phyloP scores from a whole-genome alignment of 2,113 vertebrate genomes.

The Gavialis gangeticus region DNA sequence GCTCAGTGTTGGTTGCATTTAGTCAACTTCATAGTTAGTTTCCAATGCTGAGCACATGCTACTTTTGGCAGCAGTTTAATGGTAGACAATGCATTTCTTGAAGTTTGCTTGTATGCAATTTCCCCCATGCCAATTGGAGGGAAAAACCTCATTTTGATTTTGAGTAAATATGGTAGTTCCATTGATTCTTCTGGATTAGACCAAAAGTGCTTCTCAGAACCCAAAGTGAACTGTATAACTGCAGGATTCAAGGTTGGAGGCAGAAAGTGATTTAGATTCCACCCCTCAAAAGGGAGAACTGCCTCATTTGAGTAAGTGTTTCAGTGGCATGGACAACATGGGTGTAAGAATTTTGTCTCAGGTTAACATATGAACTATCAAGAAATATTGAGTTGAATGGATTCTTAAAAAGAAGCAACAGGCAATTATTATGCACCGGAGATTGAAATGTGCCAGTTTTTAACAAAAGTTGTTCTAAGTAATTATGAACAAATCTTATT shows the following conservation, averaged over 20 bases:
- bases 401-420: background rate
- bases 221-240: background rate
- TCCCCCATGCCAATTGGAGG: too few species aligned
- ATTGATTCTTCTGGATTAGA: background rate
- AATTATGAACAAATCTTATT: background rate
- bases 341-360: background rate
- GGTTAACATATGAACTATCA: background rate
- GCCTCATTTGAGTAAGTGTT: background rate
- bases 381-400: background rate
- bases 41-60: too few species aligned
- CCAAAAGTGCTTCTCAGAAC: background rate
- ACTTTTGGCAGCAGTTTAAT: too few species aligned
- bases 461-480: too few species aligned
- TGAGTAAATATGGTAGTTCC: background rate
- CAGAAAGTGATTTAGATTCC: background rate
- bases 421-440: background rate
- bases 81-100: too few species aligned
- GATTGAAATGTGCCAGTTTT: too few species aligned
- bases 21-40: too few species aligned
- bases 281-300: background rate
- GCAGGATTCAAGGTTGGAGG: background rate
- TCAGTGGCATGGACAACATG: background rate
- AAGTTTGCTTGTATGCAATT: too few species aligned
- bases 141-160: background rate
- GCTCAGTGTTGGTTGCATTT: too few species aligned